Base-by-base conservation (phyloP, 92 coral and sea anemone species). In the Actinernus sp. region DNA sequence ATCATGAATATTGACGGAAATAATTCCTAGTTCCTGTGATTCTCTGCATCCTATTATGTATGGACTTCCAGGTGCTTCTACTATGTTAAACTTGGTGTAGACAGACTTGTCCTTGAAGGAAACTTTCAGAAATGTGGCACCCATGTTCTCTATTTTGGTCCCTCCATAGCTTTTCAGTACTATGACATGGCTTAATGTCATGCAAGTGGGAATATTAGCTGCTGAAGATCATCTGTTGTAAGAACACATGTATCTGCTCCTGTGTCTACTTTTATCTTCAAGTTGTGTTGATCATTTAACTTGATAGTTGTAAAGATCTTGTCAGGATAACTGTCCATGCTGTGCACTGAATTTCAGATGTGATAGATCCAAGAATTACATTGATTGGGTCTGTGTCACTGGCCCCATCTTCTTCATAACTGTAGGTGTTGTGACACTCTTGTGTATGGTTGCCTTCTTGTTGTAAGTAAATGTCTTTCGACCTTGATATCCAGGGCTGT, bases 1-100 rank as follows among this genome's bases (percentile, higher is more conserved):
- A 44, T 64, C 77, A 8, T 66, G 60, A 16, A 74, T 61, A 69
- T 71, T 49, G 30, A 62, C 66, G 13, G 90, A 60, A 7, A 69
- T 56, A 5, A 76, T 40, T 16, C 79, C 76, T 16, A 78, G 63
- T 16, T 64, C 82, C 29, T 63, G 82, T 9, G 76, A 59, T 31
- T 63, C 76, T 65, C 32, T 39, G 53, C 82, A 85, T 10, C 80
- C 86, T 11, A 73, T 58, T 70, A 80, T 79, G 2, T 79, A 80
- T 19, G 83, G 84, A 60, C 73, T 60, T 4, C 82, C 85, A 19
- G 88, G 82, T 16, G 88, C 81, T n/a, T 87, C 72, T 27, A 67
- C 76, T 5, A 74, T 63, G 17, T 49, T 73, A 31, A 81, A 80
- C 58, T 55, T 55, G 1, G 71, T 58, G 39, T 31, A 22, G 22